Conservation (phyloP, 2,113 vertebrate genomes). For the Ranitomeya variabilis region DNA sequence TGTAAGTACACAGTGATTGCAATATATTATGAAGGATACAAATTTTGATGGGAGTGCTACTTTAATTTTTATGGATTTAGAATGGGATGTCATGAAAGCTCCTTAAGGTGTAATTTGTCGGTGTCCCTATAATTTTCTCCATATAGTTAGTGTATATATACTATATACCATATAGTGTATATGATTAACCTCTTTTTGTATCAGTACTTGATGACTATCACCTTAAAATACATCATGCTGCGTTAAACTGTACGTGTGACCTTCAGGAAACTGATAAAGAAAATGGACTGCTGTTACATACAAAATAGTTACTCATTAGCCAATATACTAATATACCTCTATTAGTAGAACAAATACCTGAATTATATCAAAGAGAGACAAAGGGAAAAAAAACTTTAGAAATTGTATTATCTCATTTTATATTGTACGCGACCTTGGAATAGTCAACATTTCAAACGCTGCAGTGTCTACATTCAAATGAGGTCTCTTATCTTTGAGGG, state of each 20-base stretch:
- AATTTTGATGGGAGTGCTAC: too few relatives aligned
- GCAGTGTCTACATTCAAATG: conserved; percentile 5
- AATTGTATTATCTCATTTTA: conserved; percentile 41
- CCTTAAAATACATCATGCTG: conserved; percentile 65
- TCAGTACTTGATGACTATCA: conserved; percentile 67
- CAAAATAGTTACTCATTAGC: conserved; percentile 70
- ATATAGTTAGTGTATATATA: too few relatives aligned
- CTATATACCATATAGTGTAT: conserved; percentile 55
- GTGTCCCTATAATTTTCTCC: neutral
- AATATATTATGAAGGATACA: too few relatives aligned
- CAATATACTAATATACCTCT: conserved; percentile 61
- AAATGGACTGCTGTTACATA: conserved; percentile 66
- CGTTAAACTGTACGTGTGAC: conserved; percentile 64
- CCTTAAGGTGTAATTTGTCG: too few relatives aligned
- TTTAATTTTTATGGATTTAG: too few relatives aligned
- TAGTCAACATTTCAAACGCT: conserved; percentile 6
- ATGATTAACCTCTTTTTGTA: conserved; percentile 64
- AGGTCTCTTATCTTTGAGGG: conserved; percentile 8
- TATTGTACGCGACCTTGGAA: conserved; percentile 51
- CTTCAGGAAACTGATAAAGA: conserved; percentile 70
- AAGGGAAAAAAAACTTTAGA: conserved; percentile 40
- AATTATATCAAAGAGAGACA: conserved; percentile 62
- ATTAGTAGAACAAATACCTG: conserved; percentile 71
- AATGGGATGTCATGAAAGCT: too few relatives aligned
- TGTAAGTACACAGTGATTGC: too few relatives aligned